Evolutionary conservation across 2,113 vertebrate genomes (phyloP).

Genomic region (Mionectes macconnelli): DNA sequence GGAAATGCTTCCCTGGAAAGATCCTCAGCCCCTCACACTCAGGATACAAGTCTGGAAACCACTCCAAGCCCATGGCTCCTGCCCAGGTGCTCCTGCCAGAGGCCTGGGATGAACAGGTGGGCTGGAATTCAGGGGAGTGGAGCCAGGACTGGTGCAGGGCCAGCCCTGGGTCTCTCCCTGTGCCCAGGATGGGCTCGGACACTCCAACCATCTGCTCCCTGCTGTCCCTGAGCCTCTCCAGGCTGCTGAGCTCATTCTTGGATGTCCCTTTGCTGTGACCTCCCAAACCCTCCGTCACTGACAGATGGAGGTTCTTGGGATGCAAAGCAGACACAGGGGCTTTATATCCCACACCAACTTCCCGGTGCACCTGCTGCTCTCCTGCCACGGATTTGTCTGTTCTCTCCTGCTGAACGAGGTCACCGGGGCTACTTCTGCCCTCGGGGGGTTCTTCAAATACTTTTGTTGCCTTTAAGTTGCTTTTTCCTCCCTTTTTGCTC

Average conservation of each 20-base stretch:
- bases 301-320: not conserved
- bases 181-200: not conserved
- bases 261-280: not conserved
- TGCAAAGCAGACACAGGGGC: not conserved
- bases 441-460: rapidly evolving
- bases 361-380: not conserved
- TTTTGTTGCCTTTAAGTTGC: not conserved
- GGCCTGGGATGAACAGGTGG: not conserved
- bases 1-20: constrained; percentile 22
- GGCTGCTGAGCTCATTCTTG: not conserved
- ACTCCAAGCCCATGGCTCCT: constrained; percentile 65
- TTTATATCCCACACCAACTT: not conserved
- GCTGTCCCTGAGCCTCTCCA: not conserved
- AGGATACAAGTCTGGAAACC: constrained; percentile 74
- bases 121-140: not conserved
- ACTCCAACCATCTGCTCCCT: not conserved
- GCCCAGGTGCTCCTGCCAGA: not conserved
- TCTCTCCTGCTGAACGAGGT: not conserved
- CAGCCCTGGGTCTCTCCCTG: not conserved
- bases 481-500: not conserved
- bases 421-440: not conserved
- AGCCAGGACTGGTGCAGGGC: not conserved
- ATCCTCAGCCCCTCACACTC: constrained; percentile 46
- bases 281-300: not conserved
- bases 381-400: rapidly evolving